phyloP scores from a whole-genome alignment of 2,888 invertebrate species.

The Heterodera filipjevi region DNA sequence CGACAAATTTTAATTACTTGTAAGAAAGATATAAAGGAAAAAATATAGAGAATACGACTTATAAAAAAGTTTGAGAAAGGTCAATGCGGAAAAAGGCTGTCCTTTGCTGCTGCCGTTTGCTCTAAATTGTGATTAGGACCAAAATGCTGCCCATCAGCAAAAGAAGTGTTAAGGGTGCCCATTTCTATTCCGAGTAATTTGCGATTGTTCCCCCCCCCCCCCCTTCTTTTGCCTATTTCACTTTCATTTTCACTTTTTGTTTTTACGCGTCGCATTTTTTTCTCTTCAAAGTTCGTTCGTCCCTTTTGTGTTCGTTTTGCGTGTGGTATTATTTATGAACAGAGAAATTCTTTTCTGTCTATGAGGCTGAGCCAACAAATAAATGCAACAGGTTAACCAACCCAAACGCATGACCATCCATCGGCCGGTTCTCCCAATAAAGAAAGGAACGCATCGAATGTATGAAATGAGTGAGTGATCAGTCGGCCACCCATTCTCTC shows the following conservation, averaged over 20 bases:
- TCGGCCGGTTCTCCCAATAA: not conserved
- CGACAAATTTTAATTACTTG: too few relatives aligned
- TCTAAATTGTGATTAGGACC: too few relatives aligned
- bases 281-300: not conserved
- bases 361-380: not conserved
- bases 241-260: not conserved
- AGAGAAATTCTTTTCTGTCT: not conserved
- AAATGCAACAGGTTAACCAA: not conserved
- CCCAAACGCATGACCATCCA: slow-evolving; percentile 8
- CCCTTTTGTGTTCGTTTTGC: not conserved
- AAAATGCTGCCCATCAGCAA: too few relatives aligned
- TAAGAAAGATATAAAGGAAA: too few relatives aligned
- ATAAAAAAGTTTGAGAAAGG: too few relatives aligned
- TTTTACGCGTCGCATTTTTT: not conserved
- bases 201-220: too few relatives aligned
- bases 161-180: too few relatives aligned
- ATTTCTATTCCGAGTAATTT: too few relatives aligned
- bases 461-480: not conserved
- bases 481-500: not conserved
- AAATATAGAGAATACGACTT: too few relatives aligned
- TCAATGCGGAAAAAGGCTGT: too few relatives aligned
- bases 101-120: too few relatives aligned
- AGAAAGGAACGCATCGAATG: not conserved
- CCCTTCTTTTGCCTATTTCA: not conserved
- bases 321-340: not conserved